phyloP scores from a whole-genome alignment of 2,113 vertebrate genomes.

The Cyprinodon tularosa region DNA sequence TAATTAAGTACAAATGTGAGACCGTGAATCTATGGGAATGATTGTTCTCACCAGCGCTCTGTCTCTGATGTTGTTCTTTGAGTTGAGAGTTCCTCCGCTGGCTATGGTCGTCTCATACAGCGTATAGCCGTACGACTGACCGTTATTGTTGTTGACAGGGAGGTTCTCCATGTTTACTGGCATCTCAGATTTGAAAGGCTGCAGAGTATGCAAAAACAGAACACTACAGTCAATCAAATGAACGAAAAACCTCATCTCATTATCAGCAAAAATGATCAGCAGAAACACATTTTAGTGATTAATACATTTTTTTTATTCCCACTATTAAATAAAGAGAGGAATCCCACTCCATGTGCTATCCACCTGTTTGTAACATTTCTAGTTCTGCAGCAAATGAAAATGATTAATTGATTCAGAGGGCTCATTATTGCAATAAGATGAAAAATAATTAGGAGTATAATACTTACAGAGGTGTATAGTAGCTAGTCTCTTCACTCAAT shows the following conservation, averaged over 20 bases:
- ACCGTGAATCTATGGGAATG: background rate
- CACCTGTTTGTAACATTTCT: too few relatives aligned
- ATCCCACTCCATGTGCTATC: too few relatives aligned
- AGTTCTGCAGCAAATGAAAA: too few relatives aligned
- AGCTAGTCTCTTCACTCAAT: too few relatives aligned
- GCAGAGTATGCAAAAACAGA: background rate
- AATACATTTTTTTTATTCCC: background rate
- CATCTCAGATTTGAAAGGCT: slow-evolving; percentile 82
- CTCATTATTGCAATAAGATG: too few relatives aligned
- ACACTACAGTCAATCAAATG: background rate
- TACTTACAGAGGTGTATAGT: too few relatives aligned
- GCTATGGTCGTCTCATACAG: slow-evolving; percentile 88
- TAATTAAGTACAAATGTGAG: background rate
- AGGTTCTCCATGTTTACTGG: slow-evolving; percentile 93
- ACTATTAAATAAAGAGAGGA: too few relatives aligned
- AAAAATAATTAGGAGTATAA: too few relatives aligned
- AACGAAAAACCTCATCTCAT: background rate
- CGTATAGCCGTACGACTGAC: slow-evolving; percentile 89
- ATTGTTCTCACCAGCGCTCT: slow-evolving; percentile 83
- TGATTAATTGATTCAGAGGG: too few relatives aligned
- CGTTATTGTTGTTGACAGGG: slow-evolving; percentile 81
- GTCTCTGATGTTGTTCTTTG: slow-evolving; percentile 83
- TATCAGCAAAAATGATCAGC: background rate
- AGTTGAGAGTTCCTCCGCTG: slow-evolving; percentile 81
- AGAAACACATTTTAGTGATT: background rate